A percentile compares a stretch with the other conserved stretches of the same genome.
Evolutionary conservation across 2,888 invertebrate species (phyloP).

Genomic region (Calliphora vomitoria): DNA sequence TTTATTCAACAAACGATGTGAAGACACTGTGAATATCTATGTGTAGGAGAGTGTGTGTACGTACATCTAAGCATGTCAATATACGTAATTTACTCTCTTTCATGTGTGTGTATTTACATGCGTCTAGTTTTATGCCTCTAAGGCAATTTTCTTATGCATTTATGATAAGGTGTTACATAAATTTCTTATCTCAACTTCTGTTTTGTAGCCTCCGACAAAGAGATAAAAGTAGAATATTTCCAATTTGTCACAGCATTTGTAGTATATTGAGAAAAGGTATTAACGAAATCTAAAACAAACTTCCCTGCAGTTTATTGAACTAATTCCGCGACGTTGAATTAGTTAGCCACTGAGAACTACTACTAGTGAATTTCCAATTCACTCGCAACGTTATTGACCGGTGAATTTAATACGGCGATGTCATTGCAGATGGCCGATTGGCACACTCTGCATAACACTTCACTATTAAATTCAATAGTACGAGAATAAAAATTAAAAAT

Average conservation of each 20-base stretch:
- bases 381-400: no score
- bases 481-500: no score
- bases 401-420: no score
- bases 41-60: background rate
- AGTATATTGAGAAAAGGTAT: background rate
- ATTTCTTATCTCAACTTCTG: slow-evolving; percentile 52
- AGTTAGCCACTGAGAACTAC: no score
- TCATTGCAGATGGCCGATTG: no score
- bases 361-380: no score
- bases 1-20: background rate
- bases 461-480: no score
- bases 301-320: no score
- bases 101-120: slow-evolving; percentile 47
- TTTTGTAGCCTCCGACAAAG: slow-evolving; percentile 42
- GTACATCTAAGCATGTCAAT: slow-evolving; percentile 5
- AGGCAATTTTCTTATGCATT: slow-evolving; percentile 71
- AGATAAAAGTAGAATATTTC: slow-evolving; percentile 12
- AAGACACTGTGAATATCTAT: background rate
- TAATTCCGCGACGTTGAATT: no score
- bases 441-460: no score
- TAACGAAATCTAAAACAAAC: no score
- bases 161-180: slow-evolving; percentile 71
- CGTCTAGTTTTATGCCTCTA: slow-evolving; percentile 63
- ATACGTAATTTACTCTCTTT: slow-evolving; percentile 10
- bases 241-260: slow-evolving; percentile 36